Conservation (phyloP, 2,797 vertebrate species). For the Rhinogobio ventralis region DNA sequence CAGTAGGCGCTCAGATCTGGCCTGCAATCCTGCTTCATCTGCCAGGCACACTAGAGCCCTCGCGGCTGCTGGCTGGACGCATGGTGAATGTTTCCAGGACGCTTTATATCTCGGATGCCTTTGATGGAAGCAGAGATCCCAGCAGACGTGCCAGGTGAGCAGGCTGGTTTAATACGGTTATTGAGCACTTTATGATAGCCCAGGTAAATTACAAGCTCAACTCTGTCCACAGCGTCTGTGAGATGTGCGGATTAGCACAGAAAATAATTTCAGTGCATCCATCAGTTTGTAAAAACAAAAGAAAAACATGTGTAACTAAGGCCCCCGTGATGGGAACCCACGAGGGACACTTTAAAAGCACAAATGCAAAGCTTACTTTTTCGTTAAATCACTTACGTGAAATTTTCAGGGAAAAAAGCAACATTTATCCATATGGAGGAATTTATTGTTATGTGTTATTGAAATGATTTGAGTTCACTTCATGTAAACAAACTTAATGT, state of each 20-base stretch:
- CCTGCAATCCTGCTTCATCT: slow-evolving; percentile 28
- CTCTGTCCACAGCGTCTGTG: neutral
- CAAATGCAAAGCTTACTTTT: no score
- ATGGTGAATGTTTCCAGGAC: neutral
- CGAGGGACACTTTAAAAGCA: neutral
- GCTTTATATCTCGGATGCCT: neutral
- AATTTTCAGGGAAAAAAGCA: neutral
- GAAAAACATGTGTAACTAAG: neutral
- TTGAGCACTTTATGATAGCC: neutral
- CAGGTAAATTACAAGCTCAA: neutral
- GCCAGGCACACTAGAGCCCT: slow-evolving; percentile 9
- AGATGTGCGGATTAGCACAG: neutral
- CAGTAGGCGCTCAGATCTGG: slow-evolving; percentile 15
- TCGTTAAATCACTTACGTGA: neutral
- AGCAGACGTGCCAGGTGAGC: neutral
- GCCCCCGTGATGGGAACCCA: no score
- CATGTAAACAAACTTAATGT: neutral
- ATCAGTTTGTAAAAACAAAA: neutral
- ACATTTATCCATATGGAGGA: neutral
- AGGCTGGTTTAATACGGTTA: neutral
- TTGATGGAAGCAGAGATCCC: slow-evolving; percentile 39
- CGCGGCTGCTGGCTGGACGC: slow-evolving; percentile 27
- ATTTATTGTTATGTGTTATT: no score
- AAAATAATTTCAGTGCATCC: neutral
- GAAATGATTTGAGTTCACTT: neutral